Percentiles rank a stretch among this genome's conserved stretches.
Evolutionary conservation across 2,888 invertebrate species (phyloP).

Genomic region (Athetis lepigone): DNA sequence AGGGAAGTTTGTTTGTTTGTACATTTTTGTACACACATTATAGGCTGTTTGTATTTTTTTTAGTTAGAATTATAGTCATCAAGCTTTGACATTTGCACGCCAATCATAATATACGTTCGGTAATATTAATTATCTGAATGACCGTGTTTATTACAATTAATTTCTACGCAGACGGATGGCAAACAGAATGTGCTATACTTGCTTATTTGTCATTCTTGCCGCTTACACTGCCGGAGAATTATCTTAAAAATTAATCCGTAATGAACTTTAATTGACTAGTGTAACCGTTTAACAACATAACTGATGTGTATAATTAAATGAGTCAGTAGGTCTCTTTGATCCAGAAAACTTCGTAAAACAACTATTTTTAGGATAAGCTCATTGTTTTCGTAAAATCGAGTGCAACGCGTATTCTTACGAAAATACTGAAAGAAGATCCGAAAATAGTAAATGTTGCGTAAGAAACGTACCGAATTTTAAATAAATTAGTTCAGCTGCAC

Average conservation of each 20-base stretch:
- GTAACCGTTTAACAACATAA: conserved; percentile 18
- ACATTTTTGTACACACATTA: too few species aligned
- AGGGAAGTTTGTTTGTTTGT: too few species aligned
- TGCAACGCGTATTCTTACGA: conserved; percentile 22
- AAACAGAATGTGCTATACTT: too few species aligned
- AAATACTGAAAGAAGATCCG: conserved; percentile 14
- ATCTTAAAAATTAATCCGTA: neutral
- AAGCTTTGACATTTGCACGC: too few species aligned
- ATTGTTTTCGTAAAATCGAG: conserved; percentile 31
- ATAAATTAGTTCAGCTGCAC: conserved; percentile 29
- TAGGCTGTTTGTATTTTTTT: too few species aligned
- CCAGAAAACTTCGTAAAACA: neutral
- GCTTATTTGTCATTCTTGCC: too few species aligned
- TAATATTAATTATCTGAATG: too few species aligned
- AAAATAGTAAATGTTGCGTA: conserved; percentile 34
- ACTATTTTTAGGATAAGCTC: conserved; percentile 28
- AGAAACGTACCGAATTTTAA: conserved; percentile 7
- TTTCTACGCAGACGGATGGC: too few species aligned
- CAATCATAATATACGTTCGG: too few species aligned
- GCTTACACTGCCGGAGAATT: neutral
- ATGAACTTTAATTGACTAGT: neutral
- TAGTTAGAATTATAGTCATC: conserved; percentile 30
- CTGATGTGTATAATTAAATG: conserved; percentile 5
- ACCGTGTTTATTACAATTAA: too few species aligned
- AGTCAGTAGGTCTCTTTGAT: conserved; percentile 5